A percentile compares a stretch with the other conserved stretches of the same genome.
Evolutionary conservation across 2,888 invertebrate species (phyloP).

Genomic region (Alitta virens): DNA sequence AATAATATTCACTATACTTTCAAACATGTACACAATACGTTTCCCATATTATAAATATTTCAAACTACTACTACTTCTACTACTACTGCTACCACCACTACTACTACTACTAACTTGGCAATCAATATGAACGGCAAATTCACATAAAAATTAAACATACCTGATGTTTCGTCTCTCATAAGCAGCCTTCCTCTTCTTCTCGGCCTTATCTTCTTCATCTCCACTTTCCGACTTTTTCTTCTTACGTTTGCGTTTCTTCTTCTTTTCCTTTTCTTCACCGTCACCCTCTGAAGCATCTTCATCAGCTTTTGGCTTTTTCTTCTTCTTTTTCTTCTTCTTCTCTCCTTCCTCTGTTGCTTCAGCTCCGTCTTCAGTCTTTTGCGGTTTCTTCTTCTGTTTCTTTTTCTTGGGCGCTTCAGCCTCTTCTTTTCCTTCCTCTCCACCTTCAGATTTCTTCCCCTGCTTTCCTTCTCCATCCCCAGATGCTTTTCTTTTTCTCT

Average conservation of each 20-base stretch:
- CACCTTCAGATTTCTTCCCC: not conserved
- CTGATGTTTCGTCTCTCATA: slow-evolving; percentile 33
- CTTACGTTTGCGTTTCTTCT: slow-evolving; percentile 17
- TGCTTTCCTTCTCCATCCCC: slow-evolving; percentile 9
- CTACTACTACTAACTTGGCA: too few relatives aligned
- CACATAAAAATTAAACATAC: slow-evolving; percentile 16
- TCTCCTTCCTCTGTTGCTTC: slow-evolving; percentile 12
- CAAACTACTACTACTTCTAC: too few relatives aligned
- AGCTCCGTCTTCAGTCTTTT: not conserved
- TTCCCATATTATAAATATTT: too few relatives aligned
- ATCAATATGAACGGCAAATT: not conserved
- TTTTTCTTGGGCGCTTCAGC: not conserved
- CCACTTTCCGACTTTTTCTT: slow-evolving; percentile 8
- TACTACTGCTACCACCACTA: too few relatives aligned
- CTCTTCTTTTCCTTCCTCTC: not conserved
- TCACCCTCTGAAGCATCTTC: not conserved
- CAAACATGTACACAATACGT: too few relatives aligned
- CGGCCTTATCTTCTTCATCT: slow-evolving; percentile 4
- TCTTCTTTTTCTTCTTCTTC: slow-evolving; percentile 16
- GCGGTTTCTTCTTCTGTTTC: not conserved
- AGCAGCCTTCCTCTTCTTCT: slow-evolving; percentile 19
- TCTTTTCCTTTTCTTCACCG: slow-evolving; percentile 8
- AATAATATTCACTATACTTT: too few relatives aligned
- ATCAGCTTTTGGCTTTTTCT: slow-evolving; percentile 8
- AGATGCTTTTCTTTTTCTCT: slow-evolving; percentile 6